These are phyloP conservation scores for Crocallis elinguaria DNA, from an alignment of 2,888 invertebrate species.

Conservation along the genomic window DNA sequence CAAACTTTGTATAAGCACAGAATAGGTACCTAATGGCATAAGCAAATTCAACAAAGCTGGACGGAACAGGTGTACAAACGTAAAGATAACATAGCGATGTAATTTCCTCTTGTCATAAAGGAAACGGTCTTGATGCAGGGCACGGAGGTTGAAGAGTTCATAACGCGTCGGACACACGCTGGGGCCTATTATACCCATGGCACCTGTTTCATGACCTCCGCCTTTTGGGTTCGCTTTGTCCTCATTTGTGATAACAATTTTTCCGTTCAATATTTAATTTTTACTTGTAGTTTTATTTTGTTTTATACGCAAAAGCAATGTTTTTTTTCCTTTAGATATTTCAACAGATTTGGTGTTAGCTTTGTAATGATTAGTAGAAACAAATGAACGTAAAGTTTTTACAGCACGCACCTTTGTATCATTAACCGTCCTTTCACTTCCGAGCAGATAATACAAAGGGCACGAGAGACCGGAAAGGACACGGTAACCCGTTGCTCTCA, in stretches of 20 bases:
- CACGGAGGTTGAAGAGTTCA: conserved; percentile 65
- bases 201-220: conserved; percentile 49
- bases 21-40: too few relatives aligned
- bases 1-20: too few relatives aligned
- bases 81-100: conserved; percentile 56
- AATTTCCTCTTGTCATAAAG: conserved; percentile 59
- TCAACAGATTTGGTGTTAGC: neutral
- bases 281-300: too few relatives aligned
- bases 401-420: conserved; percentile 60
- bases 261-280: neutral
- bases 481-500: conserved; percentile 77
- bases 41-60: conserved; percentile 39
- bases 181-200: conserved; percentile 35
- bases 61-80: neutral
- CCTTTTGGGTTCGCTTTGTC: conserved; percentile 13
- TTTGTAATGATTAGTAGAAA: conserved; percentile 13
- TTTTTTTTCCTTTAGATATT: neutral
- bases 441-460: conserved; percentile 68
- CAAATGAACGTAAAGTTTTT: conserved; percentile 49
- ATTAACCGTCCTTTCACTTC: conserved; percentile 61
- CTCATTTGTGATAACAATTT: conserved; percentile 10
- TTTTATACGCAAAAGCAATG: too few relatives aligned
- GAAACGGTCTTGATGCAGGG: conserved; percentile 60
- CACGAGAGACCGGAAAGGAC: conserved; percentile 71
- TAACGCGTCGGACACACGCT: conserved; percentile 43